Conservation (phyloP, 1,140 invertebrate genomes). For the Aphis craccivora region DNA sequence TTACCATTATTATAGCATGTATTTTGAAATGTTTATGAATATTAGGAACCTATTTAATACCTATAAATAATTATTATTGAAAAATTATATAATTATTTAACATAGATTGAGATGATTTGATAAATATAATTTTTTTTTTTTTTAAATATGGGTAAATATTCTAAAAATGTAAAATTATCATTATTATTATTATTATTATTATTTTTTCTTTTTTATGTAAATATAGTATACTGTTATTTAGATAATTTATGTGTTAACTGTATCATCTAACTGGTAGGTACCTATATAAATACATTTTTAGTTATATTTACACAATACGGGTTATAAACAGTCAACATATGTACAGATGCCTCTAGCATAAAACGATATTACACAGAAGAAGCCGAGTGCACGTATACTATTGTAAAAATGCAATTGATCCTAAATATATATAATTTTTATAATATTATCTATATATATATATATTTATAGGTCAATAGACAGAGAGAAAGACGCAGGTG, state of each 20-base stretch:
- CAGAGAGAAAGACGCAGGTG: neutral
- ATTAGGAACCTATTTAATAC: too few relatives aligned
- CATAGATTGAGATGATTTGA: neutral
- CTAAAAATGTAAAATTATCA: neutral
- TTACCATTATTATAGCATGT: neutral
- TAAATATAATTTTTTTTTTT: neutral
- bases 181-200: neutral
- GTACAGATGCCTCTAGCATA: neutral
- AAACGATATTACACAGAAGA: neutral
- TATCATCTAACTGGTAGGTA: neutral
- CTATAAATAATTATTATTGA: neutral
- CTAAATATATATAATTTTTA: neutral
- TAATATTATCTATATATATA: neutral
- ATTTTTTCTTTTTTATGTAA: too few relatives aligned
- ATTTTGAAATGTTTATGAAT: neutral
- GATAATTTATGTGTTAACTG: neutral
- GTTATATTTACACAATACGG: neutral
- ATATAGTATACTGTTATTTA: neutral
- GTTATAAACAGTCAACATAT: neutral
- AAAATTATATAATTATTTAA: neutral
- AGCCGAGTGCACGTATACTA: neutral
- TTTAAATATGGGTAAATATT: neutral
- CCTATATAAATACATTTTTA: neutral
- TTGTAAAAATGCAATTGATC: neutral
- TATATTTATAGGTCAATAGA: neutral